Evolutionary conservation across 2,888 invertebrate genomes (phyloP).

Genomic region (Acanthopleura granulata): DNA sequence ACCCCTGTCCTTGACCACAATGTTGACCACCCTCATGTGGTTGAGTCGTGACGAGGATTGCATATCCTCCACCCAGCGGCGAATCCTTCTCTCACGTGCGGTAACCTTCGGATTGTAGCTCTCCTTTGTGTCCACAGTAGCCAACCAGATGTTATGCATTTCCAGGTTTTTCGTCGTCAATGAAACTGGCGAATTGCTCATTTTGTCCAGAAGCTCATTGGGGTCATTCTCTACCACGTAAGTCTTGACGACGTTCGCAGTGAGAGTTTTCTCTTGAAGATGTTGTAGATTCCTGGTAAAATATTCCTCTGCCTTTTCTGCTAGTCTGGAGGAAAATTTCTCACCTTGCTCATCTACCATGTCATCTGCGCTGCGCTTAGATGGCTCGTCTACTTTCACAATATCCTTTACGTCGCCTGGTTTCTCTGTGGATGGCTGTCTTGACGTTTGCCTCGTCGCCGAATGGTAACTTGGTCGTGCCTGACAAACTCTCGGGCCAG

Average conservation of each 20-base stretch:
- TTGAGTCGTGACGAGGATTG: conserved; percentile 1
- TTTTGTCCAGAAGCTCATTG: neutral
- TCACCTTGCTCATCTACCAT: neutral
- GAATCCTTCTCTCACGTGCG: neutral
- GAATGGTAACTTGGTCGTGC: neutral
- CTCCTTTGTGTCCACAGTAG: neutral
- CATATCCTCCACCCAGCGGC: conserved; percentile 2
- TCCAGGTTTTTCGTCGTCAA: conserved; percentile 6
- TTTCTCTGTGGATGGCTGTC: neutral
- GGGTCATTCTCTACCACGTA: conserved; percentile 2
- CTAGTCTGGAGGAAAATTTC: neutral
- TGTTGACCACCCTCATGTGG: conserved; percentile 11
- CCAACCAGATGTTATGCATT: neutral
- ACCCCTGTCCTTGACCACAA: conserved; percentile 4
- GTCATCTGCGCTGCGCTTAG: neutral
- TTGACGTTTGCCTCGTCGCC: neutral
- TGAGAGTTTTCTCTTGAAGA: neutral
- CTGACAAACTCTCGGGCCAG: neutral
- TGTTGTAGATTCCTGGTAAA: conserved; percentile 1
- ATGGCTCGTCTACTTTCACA: neutral
- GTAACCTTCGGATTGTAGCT: neutral
- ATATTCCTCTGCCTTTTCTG: conserved; percentile 8
- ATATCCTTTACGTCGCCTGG: too few species aligned
- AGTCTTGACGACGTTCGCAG: neutral
- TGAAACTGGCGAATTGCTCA: neutral